Conservation (phyloP, 2,888 invertebrate genomes). For the Mechanitis mazaeus region DNA sequence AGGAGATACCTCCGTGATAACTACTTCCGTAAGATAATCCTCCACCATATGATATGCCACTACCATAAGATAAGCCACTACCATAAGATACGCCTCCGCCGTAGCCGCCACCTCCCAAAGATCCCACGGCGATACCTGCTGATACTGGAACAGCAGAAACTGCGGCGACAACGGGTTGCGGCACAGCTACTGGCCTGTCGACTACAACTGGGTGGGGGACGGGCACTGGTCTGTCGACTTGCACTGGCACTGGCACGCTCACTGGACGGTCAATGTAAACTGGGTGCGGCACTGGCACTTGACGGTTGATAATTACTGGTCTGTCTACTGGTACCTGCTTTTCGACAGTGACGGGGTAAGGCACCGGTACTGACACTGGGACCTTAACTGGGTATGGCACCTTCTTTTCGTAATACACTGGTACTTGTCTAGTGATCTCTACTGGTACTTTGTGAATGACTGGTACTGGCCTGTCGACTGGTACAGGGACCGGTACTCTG, state of each 20-base stretch:
- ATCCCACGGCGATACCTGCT: conserved; percentile 14
- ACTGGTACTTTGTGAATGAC: conserved; percentile 74
- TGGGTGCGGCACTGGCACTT: conserved; percentile 68
- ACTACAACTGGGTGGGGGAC: conserved; percentile 46
- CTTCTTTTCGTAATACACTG: conserved; percentile 67
- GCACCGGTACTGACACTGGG: conserved; percentile 73
- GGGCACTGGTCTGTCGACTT: conserved; percentile 72
- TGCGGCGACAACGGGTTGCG: conserved; percentile 49
- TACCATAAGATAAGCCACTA: conserved; percentile 1
- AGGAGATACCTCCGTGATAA: not conserved
- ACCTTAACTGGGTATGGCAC: conserved; percentile 74
- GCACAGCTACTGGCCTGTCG: conserved; percentile 51
- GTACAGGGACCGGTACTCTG: conserved; percentile 71
- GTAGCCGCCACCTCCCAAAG: conserved; percentile 9
- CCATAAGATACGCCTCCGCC: conserved; percentile 12
- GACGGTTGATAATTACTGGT: conserved; percentile 77
- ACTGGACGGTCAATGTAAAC: conserved; percentile 76
- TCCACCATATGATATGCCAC: conserved; percentile 4
- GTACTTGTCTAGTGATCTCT: conserved; percentile 67
- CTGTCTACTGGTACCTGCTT: conserved; percentile 76
- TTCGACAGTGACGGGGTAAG: conserved; percentile 77
- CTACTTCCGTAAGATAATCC: not conserved
- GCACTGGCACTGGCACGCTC: conserved; percentile 78
- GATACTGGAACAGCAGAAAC: conserved; percentile 27
- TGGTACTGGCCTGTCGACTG: conserved; percentile 71